Evolutionary conservation across 1,140 invertebrate genomes (phyloP).

Genomic region (Phymastichus coffea): DNA sequence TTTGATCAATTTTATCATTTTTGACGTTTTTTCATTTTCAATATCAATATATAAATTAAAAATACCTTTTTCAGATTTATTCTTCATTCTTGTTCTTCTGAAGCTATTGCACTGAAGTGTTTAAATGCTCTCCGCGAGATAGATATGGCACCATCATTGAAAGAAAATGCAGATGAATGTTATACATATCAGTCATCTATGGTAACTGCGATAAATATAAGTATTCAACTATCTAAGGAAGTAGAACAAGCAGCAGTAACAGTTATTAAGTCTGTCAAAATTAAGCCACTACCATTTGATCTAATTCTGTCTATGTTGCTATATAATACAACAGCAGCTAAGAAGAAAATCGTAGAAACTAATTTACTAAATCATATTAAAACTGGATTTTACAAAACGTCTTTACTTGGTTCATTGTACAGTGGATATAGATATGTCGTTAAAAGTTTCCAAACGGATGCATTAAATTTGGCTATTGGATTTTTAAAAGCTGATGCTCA

Average conservation of each 20-base stretch:
- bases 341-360: slow-evolving; percentile 40
- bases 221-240: slow-evolving; percentile 39
- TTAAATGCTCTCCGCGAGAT: slow-evolving; percentile 39
- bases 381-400: slow-evolving; percentile 44
- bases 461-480: slow-evolving; percentile 40
- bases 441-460: slow-evolving; percentile 40
- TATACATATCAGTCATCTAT: slow-evolving; percentile 44
- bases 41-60: slow-evolving; percentile 2
- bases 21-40: background rate
- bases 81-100: slow-evolving; percentile 35
- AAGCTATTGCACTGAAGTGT: slow-evolving; percentile 39
- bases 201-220: slow-evolving; percentile 42
- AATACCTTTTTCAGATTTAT: slow-evolving; percentile 45
- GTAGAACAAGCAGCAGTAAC: slow-evolving; percentile 35
- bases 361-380: slow-evolving; percentile 45
- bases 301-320: slow-evolving; percentile 45
- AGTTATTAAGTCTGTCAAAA: slow-evolving; percentile 36
- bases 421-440: slow-evolving; percentile 40
- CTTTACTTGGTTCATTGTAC: slow-evolving; percentile 39
- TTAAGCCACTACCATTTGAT: slow-evolving; percentile 45
- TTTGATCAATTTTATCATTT: slow-evolving; percentile 7
- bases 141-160: slow-evolving; percentile 42
- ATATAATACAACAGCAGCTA: slow-evolving; percentile 30
- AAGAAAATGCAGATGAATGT: slow-evolving; percentile 42
- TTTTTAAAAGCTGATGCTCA: slow-evolving; percentile 45